Conservation (phyloP, 2,113 vertebrate species). For the Heloderma charlesbogerti region DNA sequence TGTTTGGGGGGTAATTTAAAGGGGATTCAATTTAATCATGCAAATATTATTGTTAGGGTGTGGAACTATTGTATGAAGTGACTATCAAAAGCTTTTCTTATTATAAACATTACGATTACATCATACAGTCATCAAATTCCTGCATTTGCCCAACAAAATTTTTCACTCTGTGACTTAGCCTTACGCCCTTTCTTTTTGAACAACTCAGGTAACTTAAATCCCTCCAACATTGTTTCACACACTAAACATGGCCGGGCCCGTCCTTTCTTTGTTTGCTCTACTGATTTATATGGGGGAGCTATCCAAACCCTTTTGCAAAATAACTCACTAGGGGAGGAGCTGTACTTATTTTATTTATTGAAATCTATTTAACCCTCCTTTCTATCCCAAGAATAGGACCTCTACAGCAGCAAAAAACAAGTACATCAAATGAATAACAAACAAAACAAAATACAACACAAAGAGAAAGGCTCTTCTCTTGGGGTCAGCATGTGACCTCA, state of each 20-base stretch:
- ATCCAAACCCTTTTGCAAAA: not conserved
- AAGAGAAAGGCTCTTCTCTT: not conserved
- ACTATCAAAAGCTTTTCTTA: conserved; percentile 57
- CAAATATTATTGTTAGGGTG: conserved; percentile 55
- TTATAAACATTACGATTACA: conserved; percentile 70
- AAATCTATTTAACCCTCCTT: not conserved
- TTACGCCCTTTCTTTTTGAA: conserved; percentile 57
- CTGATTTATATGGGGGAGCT: not conserved
- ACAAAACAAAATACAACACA: not conserved
- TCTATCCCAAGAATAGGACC: not conserved
- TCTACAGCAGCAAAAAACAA: not conserved
- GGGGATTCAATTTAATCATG: conserved; percentile 43
- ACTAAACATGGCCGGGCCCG: not conserved
- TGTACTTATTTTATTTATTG: not conserved
- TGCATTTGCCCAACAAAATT: conserved; percentile 57
- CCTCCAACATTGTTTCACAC: conserved; percentile 33
- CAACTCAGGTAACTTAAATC: conserved; percentile 29
- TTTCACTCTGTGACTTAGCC: conserved; percentile 64
- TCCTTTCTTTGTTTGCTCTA: not conserved
- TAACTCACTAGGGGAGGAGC: not conserved
- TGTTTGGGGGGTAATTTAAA: conserved; percentile 42
- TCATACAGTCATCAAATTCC: conserved; percentile 58
- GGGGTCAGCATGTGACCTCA: not conserved
- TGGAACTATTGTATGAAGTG: conserved; percentile 51
- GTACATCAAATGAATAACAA: not conserved